Evolutionary conservation across 1,140 invertebrate genomes (phyloP), one percentile per base, ranked within the genome.

Genomic region (Notospermus geniculatus): DNA sequence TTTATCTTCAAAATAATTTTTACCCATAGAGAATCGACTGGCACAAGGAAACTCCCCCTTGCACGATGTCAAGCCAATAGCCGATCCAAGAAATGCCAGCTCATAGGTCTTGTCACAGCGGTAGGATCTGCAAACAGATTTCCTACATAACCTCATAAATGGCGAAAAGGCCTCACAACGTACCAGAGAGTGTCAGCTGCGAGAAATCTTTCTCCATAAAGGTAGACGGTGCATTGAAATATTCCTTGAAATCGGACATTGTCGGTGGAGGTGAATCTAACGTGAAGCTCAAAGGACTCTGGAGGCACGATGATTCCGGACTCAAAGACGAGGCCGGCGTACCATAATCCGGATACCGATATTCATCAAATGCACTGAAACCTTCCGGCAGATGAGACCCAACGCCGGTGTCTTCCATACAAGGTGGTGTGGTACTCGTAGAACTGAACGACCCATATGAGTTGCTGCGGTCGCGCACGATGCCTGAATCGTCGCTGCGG

Each of bases 211-310:
- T 90, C 75, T 93, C 91, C 80, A 90, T 80, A 68, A 72, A 79
- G 9, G 73, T 78, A 15, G 75, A 69, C 1, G 79, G 78, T 4
- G 80, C 79, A 90, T 83, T 90, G 64, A 95, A 88, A 77, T 93
- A 93, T 78, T 95, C 92, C 46, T 89, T 91, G 76, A 95, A 91
- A 74, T 95, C 92, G 22, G 90, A 90, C 0, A 91, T 92, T 2
- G 91, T 93, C 0, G 91, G 91, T n/a, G 91, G 90, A 88, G 89
- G 90, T 1, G 89, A 91, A 76, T 90, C 90, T 28, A 90, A 84
- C 1, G 89, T 88, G 68, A 84, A 84, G 59, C 86, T 86, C 67
- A 87, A 85, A 7, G 77, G 77, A 62, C 77, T 79, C 66, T 87
- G 86, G 28, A 89, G 80, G 76, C 87, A 89, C 65, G 86, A 87